Evolutionary conservation across 2,797 vertebrate genomes (phyloP).

Genomic region (Acanthornis magna): DNA sequence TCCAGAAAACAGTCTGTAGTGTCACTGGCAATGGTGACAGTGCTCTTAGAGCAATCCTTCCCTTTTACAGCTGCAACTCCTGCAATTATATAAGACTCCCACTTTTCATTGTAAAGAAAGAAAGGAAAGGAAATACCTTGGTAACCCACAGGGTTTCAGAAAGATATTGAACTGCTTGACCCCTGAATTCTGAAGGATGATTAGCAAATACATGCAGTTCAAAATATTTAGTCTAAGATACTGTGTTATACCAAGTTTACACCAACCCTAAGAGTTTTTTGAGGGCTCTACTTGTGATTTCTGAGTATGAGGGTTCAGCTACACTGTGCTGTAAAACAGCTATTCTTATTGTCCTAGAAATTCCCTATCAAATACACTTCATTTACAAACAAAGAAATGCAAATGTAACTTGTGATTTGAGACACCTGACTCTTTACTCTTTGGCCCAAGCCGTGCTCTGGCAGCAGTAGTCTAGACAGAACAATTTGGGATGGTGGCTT

Average conservation of each 20-base stretch:
- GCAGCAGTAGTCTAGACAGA: background rate
- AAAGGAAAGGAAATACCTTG: background rate
- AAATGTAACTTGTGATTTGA: background rate
- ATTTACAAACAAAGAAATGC: background rate
- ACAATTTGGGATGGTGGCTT: background rate
- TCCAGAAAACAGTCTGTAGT: background rate
- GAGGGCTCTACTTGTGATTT: background rate
- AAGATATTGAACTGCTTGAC: background rate
- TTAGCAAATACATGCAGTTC: background rate
- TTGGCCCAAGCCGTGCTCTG: background rate
- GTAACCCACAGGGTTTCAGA: background rate
- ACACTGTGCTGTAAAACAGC: background rate
- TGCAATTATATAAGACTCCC: background rate
- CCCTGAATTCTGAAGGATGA: background rate
- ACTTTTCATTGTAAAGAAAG: background rate
- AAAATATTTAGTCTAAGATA: background rate
- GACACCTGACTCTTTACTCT: background rate
- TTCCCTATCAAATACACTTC: background rate
- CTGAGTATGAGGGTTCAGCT: background rate
- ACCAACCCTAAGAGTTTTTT: background rate
- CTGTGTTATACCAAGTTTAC: fast-evolving
- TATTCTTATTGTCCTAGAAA: background rate
- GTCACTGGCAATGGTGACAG: background rate
- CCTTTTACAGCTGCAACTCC: background rate
- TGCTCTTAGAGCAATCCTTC: background rate